A percentile compares a stretch with the other conserved stretches of the same genome.
Evolutionary conservation across 2,888 invertebrate species (phyloP).

Genomic region (Frankliniella fusca): DNA sequence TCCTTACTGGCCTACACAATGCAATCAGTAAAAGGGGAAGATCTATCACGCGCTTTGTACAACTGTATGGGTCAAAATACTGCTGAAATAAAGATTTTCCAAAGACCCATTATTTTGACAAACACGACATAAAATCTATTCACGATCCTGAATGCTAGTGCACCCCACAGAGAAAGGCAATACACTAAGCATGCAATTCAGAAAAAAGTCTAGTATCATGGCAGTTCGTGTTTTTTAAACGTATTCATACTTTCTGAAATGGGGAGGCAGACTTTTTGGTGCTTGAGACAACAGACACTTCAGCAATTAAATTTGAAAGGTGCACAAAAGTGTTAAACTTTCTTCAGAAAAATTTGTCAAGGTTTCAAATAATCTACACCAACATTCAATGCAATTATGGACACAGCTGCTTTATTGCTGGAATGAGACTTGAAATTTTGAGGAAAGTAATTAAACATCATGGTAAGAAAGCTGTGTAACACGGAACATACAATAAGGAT

Average conservation of each 20-base stretch:
- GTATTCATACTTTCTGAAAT: constrained; percentile 6
- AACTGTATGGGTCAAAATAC: neutral
- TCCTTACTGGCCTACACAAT: constrained; percentile 17
- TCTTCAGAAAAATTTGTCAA: neutral
- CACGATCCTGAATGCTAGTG: constrained; percentile 7
- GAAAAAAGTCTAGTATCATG: constrained; percentile 25
- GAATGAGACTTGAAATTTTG: constrained; percentile 15
- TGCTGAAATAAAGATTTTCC: neutral
- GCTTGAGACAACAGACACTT: constrained; percentile 5
- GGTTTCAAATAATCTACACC: constrained; percentile 12
- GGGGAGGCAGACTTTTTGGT: neutral
- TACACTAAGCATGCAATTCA: constrained; percentile 26
- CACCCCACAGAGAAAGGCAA: constrained; percentile 19
- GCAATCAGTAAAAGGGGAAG: constrained; percentile 22
- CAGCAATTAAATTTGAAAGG: constrained; percentile 17
- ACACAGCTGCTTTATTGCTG: constrained; percentile 16
- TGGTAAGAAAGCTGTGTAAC: constrained; percentile 4
- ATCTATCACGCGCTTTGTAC: constrained; percentile 19
- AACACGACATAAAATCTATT: neutral
- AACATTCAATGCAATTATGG: neutral
- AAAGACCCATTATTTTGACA: neutral
- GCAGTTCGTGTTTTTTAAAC: constrained; percentile 12
- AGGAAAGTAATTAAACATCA: constrained; percentile 4
- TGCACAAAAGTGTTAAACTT: neutral
- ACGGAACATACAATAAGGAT: constrained; percentile 17